These are phyloP conservation scores for Oreochromis niloticus DNA, from an alignment of 2,113 vertebrate species.

Conservation along the genomic window DNA sequence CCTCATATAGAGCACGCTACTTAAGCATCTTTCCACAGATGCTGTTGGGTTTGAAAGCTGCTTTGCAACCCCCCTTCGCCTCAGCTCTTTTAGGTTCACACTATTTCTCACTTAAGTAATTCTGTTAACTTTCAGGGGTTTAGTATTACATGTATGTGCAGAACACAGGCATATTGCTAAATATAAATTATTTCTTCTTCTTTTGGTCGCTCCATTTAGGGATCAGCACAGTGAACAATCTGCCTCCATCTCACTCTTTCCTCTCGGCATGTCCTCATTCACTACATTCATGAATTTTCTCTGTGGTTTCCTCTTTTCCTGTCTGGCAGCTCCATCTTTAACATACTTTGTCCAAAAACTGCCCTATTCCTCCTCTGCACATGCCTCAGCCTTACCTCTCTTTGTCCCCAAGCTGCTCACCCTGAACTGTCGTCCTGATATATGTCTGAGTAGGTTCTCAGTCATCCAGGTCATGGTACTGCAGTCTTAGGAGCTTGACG, in stretches of 20 bases:
- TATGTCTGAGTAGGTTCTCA: background rate
- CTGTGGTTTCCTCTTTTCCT: background rate
- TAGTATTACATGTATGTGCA: background rate
- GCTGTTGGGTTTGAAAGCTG: background rate
- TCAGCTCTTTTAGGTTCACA: background rate
- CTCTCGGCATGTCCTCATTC: background rate
- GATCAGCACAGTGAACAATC: background rate
- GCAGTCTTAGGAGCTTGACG: background rate
- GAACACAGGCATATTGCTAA: background rate
- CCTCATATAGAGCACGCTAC: background rate
- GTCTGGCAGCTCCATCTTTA: background rate
- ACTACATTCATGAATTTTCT: background rate
- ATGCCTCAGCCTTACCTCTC: background rate
- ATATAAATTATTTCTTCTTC: background rate
- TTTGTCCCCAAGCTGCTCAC: background rate
- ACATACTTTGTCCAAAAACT: background rate
- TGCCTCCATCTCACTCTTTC: background rate
- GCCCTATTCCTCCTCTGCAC: background rate
- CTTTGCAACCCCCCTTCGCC: background rate
- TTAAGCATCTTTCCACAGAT: background rate
- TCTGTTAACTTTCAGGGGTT: background rate
- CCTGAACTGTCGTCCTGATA: background rate
- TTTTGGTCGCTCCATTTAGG: background rate
- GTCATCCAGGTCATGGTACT: background rate
- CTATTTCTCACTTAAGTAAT: background rate